Base-by-base conservation (phyloP, 2,888 invertebrate genomes). In the Acanthacorydalis orientalis region DNA sequence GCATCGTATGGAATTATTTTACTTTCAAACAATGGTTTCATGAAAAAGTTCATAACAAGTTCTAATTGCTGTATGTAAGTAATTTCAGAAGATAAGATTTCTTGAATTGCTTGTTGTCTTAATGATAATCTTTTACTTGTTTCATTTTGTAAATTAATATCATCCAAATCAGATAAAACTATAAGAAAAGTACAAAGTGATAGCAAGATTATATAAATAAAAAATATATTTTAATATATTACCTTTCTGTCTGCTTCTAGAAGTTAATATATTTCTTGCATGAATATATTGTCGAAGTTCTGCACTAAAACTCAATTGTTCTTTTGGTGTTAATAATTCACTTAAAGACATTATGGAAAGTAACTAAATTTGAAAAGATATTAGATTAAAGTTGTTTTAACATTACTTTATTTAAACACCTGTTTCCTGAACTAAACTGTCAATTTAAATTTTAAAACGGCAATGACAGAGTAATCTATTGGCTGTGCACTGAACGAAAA, bases 31-130 rank as follows among this genome's bases (percentile, higher is more conserved):
- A 77, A 61, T 0, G 80, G 80, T 23, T 68, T 66, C 61, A 78
- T 73, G 57, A 80, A 80, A 59, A 62, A 78, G 57, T 74, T 70
- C 63, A 78, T 74, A 8, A 83, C 67, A 16, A 71, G 64, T 59
- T 81, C 78, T 37, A 84, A 61, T 54, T 83, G 81, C 15, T 72
- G 67, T 14, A 83, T 64, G 60, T 84, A 85, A 7, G 75, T 73
- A 49, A 74, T 72, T 65, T 85, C 84, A 8, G 81, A 80, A 11
- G 73, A 72, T 45, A 83, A 67, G 51, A 83, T 76, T 65, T 84
- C 84, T 57, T 75, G 67, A 16, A 81, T 67, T 0, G 79, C 75
- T 63, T 77, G 76, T n/a, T 59, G 54, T 16, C 69, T 65, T 42
- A 70, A 61, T 32, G 35, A 49, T 43, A 59, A 56, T 44, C 57